Evolutionary conservation across 2,888 invertebrate species (phyloP), one percentile per base, ranked within the genome.

Genomic region (Drymonia ruficornis): DNA sequence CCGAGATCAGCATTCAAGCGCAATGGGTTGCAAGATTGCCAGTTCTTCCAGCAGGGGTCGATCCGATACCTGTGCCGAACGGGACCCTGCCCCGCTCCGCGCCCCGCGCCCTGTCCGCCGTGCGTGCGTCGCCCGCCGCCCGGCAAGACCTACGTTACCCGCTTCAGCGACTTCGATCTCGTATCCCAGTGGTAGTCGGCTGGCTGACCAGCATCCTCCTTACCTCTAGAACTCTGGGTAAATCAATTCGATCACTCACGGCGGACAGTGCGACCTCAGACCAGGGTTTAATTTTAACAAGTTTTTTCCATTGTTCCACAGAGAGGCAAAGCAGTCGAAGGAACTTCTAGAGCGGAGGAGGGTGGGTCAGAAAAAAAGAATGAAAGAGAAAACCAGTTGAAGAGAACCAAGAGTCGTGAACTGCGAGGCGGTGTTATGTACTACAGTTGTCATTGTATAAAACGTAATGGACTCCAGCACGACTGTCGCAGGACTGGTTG

Each of bases 381-480:
- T 60, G 87, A 87, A 76, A 88, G 85, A 66, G 90, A 91, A 81
- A 89, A 89, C 68, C 86, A 83, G 73, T 77, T 93, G 53, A 89
- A 88, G 74, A 81, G 89, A 72, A 89, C 84, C 8, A 91, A 89
- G 64, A 93, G 93, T 74, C 89, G 94, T 53, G 94, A 94, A 73
- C 79, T 94, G 60, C 88, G 94, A 34, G 93, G 91, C 55, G 93
- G 94, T 19, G 80, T 93, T 43, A 89, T 94, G 84, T 91, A 93
- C 72, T 91, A 91, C 55, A 93, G 94, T 64, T 94, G 94, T 71
- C 93, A 93, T 70, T 94, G 94, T 74, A 91, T 93, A 56, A 94
- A 93, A 65, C 91, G 94, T 54, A 94, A 94, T 66, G 94, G 94
- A 19, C 84, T 94, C 34, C 94, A 94, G 72, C 94, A 94, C 67